Percentiles rank a stretch among this genome's conserved stretches.
Conservation (phyloP, 1,140 invertebrate species). For the Drosophila biarmipes region DNA sequence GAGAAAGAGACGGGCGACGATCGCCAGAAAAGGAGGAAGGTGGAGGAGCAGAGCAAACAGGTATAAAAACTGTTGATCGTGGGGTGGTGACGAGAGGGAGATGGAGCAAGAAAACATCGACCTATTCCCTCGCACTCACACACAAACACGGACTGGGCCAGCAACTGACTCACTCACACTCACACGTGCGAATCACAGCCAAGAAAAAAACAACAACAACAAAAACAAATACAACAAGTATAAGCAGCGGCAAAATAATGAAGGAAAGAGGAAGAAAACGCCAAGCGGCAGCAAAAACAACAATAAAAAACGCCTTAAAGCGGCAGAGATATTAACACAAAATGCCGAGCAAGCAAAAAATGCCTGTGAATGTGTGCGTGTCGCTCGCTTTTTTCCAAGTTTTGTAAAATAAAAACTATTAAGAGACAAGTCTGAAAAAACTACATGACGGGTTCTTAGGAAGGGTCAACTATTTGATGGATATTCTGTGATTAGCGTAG, state of each 20-base stretch:
- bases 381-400: constrained; percentile 16
- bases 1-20: constrained; percentile 28
- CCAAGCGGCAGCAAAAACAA: constrained; percentile 44
- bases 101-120: constrained; percentile 35
- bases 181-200: constrained; percentile 58
- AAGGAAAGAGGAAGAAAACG: constrained; percentile 67
- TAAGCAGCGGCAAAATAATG: constrained; percentile 50
- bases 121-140: constrained; percentile 31
- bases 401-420: constrained; percentile 10
- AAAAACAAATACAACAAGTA: constrained; percentile 20
- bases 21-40: constrained; percentile 28
- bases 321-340: constrained; percentile 35
- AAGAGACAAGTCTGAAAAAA: constrained; percentile 3
- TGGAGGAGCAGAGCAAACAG: constrained; percentile 56
- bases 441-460: constrained; percentile 12
- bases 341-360: constrained; percentile 44
- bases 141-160: constrained; percentile 5
- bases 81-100: constrained; percentile 5
- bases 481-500: background rate
- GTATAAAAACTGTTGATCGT: constrained; percentile 75
- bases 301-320: constrained; percentile 35
- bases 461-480: constrained; percentile 6
- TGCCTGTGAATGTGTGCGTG: constrained; percentile 10
- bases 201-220: constrained; percentile 34
- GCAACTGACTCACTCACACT: constrained; percentile 54